Evolutionary conservation across 92 coral and sea anemone genomes (phyloP), one percentile per base, ranked within the genome.

Genomic region (Palythoa grandis): DNA sequence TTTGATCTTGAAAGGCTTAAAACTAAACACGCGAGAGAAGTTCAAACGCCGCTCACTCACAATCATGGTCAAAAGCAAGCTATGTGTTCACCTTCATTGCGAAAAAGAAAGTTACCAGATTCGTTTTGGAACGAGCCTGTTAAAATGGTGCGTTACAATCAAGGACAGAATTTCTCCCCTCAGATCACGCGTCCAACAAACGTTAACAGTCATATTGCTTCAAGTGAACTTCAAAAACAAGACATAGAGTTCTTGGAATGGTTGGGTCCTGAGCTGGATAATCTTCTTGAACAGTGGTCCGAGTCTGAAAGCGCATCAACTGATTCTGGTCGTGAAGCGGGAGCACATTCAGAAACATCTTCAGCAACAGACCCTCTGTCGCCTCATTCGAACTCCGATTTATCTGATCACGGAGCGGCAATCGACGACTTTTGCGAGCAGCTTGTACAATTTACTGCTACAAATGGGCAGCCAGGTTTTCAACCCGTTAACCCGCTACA

Each of bases 251-350:
- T 94, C 29, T 87, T 97, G 54, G 96, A 94, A 73, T 94, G 95
- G 94, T 73, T 91, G 25, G 98, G 99, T 2, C 98, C 98, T 6
- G 99, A 97, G 72, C 86, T 97, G 61, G 99, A 97, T 61, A 96
- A 95, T 82, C 84, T 97, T 38, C 91, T 97, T 52, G 99, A 97
- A 74, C 93, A 95, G 53, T 91, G 98, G 95, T 97, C 98, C 6
- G 98, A 92, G 24, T 93, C 97, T 19, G 98, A 95, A 10, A 87
- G 93, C 74, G 68, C 92, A 14, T 91, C 98, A 20, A 90, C 96
- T 3, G 86, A 87, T 75, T 85, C 89, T 7, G 91, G 93, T 35
- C 90, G 86, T 1, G 88, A 91, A 24, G 92, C 94, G 39, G 89
- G 96, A 73, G 61, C 85, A 15, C 92, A 93, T 11, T 95, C 92